phyloP scores from a whole-genome alignment of 2,888 invertebrate species.

The Ferrisia virgata region DNA sequence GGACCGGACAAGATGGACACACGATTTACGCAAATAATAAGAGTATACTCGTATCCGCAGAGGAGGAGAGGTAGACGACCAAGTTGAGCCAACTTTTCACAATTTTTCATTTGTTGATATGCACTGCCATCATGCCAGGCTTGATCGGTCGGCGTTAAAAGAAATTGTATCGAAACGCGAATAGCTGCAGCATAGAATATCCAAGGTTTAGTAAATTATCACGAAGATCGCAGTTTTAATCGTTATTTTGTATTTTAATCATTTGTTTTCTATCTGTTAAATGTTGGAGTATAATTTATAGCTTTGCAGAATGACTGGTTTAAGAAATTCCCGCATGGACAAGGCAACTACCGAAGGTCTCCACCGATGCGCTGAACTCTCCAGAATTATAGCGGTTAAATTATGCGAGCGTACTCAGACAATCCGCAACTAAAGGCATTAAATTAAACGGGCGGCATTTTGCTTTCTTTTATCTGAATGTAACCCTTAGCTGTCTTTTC shows the following conservation, averaged over 20 bases:
- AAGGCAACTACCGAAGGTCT: constrained; percentile 45
- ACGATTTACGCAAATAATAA: not conserved
- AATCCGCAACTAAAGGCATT: constrained; percentile 45
- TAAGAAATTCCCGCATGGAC: constrained; percentile 43
- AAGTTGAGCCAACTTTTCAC: not conserved
- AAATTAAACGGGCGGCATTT: constrained; percentile 46
- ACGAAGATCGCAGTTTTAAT: constrained; percentile 41
- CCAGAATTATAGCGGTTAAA: constrained; percentile 45
- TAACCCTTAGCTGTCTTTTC: constrained; percentile 44
- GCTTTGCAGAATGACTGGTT: constrained; percentile 45
- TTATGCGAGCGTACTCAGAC: constrained; percentile 44
- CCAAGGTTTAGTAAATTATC: constrained; percentile 38
- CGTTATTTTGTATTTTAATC: constrained; percentile 45
- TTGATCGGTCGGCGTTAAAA: not conserved
- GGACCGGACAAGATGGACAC: not conserved
- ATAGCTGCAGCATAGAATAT: not conserved
- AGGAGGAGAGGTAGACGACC: not conserved
- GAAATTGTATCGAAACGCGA: constrained; percentile 2
- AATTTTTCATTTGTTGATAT: not conserved
- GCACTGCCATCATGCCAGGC: not conserved
- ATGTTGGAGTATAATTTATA: constrained; percentile 44
- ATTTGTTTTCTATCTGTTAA: constrained; percentile 46
- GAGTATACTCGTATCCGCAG: not conserved
- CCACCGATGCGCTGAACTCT: constrained; percentile 33
- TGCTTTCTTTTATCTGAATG: constrained; percentile 44